Conservation (phyloP, 2,888 invertebrate genomes). For the Zelleria hepariella region DNA sequence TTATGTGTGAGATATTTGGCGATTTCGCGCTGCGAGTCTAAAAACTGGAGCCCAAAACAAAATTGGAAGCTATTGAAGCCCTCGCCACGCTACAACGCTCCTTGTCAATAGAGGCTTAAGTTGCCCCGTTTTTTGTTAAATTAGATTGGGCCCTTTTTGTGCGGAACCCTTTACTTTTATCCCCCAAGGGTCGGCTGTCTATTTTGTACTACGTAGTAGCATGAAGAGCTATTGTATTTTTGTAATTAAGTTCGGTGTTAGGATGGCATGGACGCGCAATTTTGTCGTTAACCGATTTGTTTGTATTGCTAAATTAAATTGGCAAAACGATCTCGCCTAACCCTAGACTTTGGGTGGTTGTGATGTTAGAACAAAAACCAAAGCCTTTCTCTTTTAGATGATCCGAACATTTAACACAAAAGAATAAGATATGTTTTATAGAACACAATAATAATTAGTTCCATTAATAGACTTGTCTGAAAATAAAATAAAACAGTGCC, state of each 20-base stretch:
- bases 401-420: no score
- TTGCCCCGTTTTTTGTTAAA: constrained; percentile 56
- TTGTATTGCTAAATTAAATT: not conserved
- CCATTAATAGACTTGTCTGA: no score
- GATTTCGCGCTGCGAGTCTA: not conserved
- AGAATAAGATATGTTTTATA: no score
- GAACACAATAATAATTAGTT: no score
- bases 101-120: constrained; percentile 37
- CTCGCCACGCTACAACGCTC: constrained; percentile 33
- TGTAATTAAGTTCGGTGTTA: not conserved
- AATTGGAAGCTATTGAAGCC: constrained; percentile 35
- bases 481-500: not conserved
- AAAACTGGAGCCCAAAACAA: constrained; percentile 18
- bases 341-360: no score
- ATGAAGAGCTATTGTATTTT: not conserved
- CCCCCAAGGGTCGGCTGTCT: constrained; percentile 24
- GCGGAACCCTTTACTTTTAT: constrained; percentile 37
- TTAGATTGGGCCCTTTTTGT: constrained; percentile 54
- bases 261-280: not conserved
- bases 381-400: no score
- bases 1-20: no score
- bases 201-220: no score
- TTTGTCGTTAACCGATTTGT: not conserved
- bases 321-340: no score
- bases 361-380: no score